phyloP scores from a whole-genome alignment of 2,113 vertebrate species.

The Lonchura striata region DNA sequence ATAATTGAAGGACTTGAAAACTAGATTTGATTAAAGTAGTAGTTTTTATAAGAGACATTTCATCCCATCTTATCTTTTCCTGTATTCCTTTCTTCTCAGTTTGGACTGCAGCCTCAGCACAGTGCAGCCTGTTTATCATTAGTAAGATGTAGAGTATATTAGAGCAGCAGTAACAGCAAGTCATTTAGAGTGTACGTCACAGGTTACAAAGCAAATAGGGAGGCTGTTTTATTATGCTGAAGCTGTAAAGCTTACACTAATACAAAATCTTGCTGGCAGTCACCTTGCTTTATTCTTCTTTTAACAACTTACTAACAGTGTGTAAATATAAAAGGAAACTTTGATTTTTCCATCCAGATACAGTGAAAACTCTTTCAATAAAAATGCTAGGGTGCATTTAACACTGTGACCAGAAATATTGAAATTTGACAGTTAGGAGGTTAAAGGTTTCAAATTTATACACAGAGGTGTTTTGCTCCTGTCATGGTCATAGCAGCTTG shows the following conservation, averaged over 20 bases:
- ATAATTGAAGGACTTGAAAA: not conserved
- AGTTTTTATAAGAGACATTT: not conserved
- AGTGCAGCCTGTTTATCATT: slow-evolving; percentile 6
- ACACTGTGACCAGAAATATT: slow-evolving; percentile 78
- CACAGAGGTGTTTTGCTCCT: slow-evolving; percentile 76
- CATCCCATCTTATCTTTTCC: not conserved
- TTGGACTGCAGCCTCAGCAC: not conserved
- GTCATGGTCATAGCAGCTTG: slow-evolving; percentile 62
- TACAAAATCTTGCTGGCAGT: slow-evolving; percentile 62
- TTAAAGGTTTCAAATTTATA: slow-evolving; percentile 79
- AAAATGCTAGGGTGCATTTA: slow-evolving; percentile 71
- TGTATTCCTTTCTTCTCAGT: not conserved
- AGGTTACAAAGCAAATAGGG: slow-evolving; percentile 44
- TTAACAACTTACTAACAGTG: slow-evolving; percentile 69
- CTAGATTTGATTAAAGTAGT: not conserved
- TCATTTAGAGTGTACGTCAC: slow-evolving; percentile 3
- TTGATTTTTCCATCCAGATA: slow-evolving; percentile 72
- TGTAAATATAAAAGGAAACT: slow-evolving; percentile 72
- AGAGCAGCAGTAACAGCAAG: slow-evolving; percentile 32
- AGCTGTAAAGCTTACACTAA: slow-evolving; percentile 52
- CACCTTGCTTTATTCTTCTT: slow-evolving; percentile 69
- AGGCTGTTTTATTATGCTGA: slow-evolving; percentile 56
- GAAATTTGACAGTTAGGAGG: slow-evolving; percentile 77
- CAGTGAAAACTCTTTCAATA: slow-evolving; percentile 65
- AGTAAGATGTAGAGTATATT: not conserved